Evolutionary conservation across 2,113 vertebrate genomes (phyloP).

Genomic region (human): DNA sequence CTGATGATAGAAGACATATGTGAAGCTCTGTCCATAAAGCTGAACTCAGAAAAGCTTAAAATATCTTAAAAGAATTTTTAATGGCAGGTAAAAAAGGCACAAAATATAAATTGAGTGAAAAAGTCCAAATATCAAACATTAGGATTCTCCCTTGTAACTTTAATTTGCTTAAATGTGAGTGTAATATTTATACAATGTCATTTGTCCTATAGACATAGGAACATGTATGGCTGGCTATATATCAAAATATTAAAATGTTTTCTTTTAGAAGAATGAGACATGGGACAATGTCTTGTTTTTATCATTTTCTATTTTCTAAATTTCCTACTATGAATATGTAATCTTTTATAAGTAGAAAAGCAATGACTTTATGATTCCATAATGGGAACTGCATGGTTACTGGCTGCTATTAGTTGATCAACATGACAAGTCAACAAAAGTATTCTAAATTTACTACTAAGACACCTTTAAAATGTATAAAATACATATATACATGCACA

Average conservation of each 20-base stretch:
- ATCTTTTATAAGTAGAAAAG: neutral
- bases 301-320: neutral
- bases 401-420: neutral
- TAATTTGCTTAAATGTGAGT: neutral
- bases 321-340: neutral
- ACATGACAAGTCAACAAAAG: neutral
- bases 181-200: neutral
- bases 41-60: conserved; percentile 18
- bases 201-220: neutral
- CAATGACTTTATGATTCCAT: neutral
- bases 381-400: neutral
- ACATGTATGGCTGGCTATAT: neutral
- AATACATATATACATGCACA: neutral
- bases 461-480: neutral
- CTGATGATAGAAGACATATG: neutral
- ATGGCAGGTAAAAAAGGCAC: neutral
- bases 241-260: neutral
- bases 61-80: conserved; percentile 23
- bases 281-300: neutral
- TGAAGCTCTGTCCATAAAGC: neutral
- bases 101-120: neutral
- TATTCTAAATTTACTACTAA: neutral
- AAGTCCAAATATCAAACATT: neutral
- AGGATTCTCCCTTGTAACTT: neutral
- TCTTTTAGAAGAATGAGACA: neutral